Conservation (phyloP, 2,113 vertebrate species). For the Alligator sinensis region DNA sequence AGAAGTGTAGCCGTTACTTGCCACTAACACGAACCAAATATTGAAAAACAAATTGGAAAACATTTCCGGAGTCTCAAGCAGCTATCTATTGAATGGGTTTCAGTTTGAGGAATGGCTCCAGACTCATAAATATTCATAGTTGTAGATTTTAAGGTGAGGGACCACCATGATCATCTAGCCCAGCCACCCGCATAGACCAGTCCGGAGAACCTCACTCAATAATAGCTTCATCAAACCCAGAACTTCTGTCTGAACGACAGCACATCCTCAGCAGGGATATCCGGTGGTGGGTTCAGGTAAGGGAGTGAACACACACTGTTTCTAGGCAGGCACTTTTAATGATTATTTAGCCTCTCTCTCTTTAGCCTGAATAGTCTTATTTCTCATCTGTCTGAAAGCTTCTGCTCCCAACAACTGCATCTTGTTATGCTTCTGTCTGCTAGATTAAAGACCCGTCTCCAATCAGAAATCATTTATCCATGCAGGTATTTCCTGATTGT, state of each 20-base stretch:
- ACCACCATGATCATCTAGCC: accelerated
- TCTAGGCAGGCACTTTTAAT: not conserved
- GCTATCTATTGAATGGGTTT: not conserved
- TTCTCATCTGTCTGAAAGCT: not conserved
- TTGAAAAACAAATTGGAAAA: too few relatives aligned
- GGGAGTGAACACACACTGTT: constrained; percentile 25
- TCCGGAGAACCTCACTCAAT: accelerated
- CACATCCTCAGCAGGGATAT: not conserved
- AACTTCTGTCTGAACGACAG: not conserved
- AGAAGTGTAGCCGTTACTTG: not conserved
- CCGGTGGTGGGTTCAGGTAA: not conserved
- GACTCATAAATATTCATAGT: accelerated
- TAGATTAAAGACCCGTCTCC: not conserved
- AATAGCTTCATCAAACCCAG: not conserved
- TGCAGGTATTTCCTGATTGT: not conserved
- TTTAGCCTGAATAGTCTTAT: accelerated
- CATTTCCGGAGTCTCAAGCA: accelerated
- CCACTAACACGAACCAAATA: too few relatives aligned
- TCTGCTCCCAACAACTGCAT: not conserved
- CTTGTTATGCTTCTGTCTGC: accelerated
- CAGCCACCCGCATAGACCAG: accelerated
- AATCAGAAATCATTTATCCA: too few relatives aligned
- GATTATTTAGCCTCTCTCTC: constrained; percentile 5
- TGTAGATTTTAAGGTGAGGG: accelerated
- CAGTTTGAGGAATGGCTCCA: not conserved